phyloP scores from a whole-genome alignment of 2,113 vertebrate species.

The Stigmatopora nigra region DNA sequence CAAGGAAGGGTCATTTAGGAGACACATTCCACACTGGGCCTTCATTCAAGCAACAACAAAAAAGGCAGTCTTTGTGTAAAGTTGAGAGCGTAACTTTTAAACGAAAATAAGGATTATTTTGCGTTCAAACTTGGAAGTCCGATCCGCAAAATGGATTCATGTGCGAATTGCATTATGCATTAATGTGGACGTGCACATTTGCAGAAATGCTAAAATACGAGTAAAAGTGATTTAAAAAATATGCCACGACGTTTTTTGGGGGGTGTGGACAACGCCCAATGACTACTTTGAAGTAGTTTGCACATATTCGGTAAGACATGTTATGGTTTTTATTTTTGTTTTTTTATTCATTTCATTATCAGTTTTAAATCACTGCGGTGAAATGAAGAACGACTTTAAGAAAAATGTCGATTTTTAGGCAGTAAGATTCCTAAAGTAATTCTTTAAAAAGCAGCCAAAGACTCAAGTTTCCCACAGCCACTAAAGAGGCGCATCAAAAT shows the following conservation, averaged over 20 bases:
- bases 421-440: neutral
- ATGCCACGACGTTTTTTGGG: constrained; percentile 36
- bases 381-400: too few species aligned
- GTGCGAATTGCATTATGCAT: constrained; percentile 26
- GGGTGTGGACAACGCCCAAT: constrained; percentile 56
- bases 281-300: constrained; percentile 5
- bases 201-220: neutral
- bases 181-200: constrained; percentile 19
- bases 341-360: neutral
- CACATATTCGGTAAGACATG: neutral
- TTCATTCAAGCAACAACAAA: neutral
- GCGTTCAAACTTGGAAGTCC: neutral
- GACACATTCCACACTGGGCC: neutral
- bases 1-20: neutral
- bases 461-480: neutral
- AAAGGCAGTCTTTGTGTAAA: neutral
- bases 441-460: neutral
- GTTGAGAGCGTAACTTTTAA: neutral
- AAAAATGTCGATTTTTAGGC: neutral
- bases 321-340: neutral
- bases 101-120: neutral
- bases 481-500: constrained; percentile 36
- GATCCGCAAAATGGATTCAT: neutral
- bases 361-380: neutral
- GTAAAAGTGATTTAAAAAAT: constrained; percentile 21